phyloP scores from a whole-genome alignment of 2,888 invertebrate species.

The Plusia festucae region DNA sequence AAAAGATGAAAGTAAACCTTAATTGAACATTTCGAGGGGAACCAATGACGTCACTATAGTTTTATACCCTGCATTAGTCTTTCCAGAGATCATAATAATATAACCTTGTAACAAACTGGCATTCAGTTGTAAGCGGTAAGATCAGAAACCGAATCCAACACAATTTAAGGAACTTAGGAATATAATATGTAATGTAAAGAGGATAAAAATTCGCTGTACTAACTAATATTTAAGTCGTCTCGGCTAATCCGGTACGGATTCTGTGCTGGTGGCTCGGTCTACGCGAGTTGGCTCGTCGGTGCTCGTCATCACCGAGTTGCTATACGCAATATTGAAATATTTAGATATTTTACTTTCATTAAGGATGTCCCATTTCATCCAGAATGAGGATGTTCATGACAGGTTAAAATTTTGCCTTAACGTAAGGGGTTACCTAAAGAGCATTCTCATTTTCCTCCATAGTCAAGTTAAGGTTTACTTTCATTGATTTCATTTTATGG shows the following conservation, averaged over 20 bases:
- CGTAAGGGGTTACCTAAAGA: background rate
- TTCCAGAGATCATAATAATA: background rate
- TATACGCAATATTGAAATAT: conserved; percentile 10
- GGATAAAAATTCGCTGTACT: conserved; percentile 3
- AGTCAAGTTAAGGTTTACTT: background rate
- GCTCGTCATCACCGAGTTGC: conserved; percentile 7
- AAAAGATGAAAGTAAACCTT: background rate
- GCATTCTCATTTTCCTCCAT: background rate
- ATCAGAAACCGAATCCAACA: background rate
- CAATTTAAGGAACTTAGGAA: too few relatives aligned
- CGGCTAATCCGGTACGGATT: background rate
- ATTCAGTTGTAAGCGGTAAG: background rate
- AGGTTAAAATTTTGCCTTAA: too few relatives aligned
- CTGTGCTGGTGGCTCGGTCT: conserved; percentile 8
- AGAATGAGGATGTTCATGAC: too few relatives aligned
- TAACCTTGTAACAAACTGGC: background rate
- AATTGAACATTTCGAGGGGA: background rate
- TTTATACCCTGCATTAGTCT: too few relatives aligned
- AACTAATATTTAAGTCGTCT: background rate
- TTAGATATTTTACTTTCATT: background rate
- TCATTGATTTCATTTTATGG: background rate
- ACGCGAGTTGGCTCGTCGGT: background rate
- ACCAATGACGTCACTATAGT: background rate
- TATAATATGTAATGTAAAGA: background rate
- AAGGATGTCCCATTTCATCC: too few relatives aligned